Base-by-base conservation (phyloP, 1,140 invertebrate species). In the Ceratitis capitata region DNA sequence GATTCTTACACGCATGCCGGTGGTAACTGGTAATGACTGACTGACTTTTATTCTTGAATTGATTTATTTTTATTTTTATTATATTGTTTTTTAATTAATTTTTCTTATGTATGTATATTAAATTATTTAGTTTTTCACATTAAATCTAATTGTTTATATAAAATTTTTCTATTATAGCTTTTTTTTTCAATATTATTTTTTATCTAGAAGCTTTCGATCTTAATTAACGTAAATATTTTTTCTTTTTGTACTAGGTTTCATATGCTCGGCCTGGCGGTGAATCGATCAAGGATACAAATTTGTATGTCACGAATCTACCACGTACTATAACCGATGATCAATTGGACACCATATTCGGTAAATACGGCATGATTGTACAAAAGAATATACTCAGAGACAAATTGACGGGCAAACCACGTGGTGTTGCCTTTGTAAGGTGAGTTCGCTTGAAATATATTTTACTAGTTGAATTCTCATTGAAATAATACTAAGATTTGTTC, bases 211-310 rank as follows among this genome's bases (percentile, higher is more conserved):
- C n/a, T n/a, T n/a, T n/a, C n/a, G n/a, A n/a, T n/a, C n/a, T n/a
- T n/a, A n/a, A n/a, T n/a, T n/a, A 12, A 29, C 61, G 14, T 64
- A 5, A 64, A 26, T 45, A 29, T 78, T 26, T 45, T n/a, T 16
- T 78, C 3, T 35, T 19, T 83, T 82, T 82, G 9, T 86, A 83
- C 0, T 93, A 96, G 93, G 98, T 98, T 39, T 98, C 98, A 29
- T 98, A 97, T 92, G 97, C 98, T 23, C 93, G 98, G 87, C 97
- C 97, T 4, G 96, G 96, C 58, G 96, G 97, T 23, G 97, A 98
- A 86, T 96, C 97, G 85, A 98, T 98, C 87, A 99, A 98, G 92
- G 97, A 98, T 92, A 98, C 98, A 16, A 99, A 99, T 93, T 93
- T 99, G 49, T 99, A 98, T 93, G 95, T 99, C 83, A 96, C 97